These are phyloP conservation scores for Synergus gifuensis DNA, from an alignment of 2,888 invertebrate genomes.

Conservation along the genomic window DNA sequence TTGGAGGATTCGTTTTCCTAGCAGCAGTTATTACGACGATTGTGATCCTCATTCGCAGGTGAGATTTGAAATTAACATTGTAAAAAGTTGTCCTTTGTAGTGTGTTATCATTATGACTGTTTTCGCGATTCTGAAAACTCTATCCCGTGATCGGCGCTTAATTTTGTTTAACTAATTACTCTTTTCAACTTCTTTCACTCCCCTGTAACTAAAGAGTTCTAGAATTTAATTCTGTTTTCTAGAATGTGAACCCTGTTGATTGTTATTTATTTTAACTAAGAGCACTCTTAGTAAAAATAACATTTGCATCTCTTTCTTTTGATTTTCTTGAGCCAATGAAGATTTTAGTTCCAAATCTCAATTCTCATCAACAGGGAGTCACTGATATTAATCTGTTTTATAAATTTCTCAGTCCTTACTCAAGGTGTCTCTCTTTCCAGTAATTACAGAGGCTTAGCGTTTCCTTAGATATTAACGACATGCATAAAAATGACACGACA, in stretches of 20 bases:
- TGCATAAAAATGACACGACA: slow-evolving; percentile 12
- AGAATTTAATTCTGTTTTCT: slow-evolving; percentile 29
- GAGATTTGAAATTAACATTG: slow-evolving; percentile 66
- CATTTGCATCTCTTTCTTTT: background rate
- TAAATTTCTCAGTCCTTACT: background rate
- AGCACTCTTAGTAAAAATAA: background rate
- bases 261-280: background rate
- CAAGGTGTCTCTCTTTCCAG: background rate
- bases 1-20: slow-evolving; percentile 94
- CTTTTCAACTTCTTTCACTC: slow-evolving; percentile 50
- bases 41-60: slow-evolving; percentile 93
- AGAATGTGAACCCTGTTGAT: slow-evolving; percentile 15
- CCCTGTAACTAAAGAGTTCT: slow-evolving; percentile 47
- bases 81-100: slow-evolving; percentile 5
- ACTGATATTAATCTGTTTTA: slow-evolving; percentile 2
- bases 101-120: slow-evolving; percentile 35
- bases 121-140: slow-evolving; percentile 16
- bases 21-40: slow-evolving; percentile 94
- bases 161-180: slow-evolving; percentile 54
- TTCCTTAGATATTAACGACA: background rate
- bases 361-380: slow-evolving; percentile 10
- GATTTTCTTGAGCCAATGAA: background rate
- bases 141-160: slow-evolving; percentile 54
- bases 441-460: background rate
- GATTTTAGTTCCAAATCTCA: background rate